phyloP scores from a whole-genome alignment of 2,797 vertebrate species.

The Picus viridis region DNA sequence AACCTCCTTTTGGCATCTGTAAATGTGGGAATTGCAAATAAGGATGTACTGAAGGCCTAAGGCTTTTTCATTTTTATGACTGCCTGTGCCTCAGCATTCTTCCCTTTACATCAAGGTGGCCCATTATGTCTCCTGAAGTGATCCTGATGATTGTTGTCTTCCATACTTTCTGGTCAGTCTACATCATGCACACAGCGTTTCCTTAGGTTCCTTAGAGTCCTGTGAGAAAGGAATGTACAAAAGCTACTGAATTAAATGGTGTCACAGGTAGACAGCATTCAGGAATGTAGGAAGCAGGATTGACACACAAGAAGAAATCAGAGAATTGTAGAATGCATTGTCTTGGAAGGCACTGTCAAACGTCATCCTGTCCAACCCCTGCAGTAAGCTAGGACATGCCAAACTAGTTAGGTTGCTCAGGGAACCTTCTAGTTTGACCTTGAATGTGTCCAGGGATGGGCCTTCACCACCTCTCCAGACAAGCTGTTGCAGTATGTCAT shows the following conservation, averaged over 20 bases:
- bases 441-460: too few species aligned
- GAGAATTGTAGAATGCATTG: too few species aligned
- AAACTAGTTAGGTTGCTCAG: too few species aligned
- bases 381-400: too few species aligned
- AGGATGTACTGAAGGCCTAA: rapidly evolving
- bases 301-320: background rate
- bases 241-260: background rate
- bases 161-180: background rate
- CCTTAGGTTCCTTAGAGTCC: background rate
- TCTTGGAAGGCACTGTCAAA: too few species aligned
- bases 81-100: background rate
- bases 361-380: too few species aligned
- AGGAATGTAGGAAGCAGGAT: background rate
- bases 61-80: background rate
- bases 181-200: background rate
- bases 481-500: too few species aligned
- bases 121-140: rapidly evolving
- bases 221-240: background rate
- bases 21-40: background rate
- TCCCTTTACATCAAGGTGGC: background rate
- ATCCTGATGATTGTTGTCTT: background rate
- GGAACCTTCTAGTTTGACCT: too few species aligned
- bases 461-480: too few species aligned
- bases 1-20: background rate
- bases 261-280: background rate